A percentile compares a stretch with the other conserved stretches of the same genome.
These are phyloP conservation scores for Limonius californicus DNA, from an alignment of 1,140 invertebrate species.

Conservation along the genomic window DNA sequence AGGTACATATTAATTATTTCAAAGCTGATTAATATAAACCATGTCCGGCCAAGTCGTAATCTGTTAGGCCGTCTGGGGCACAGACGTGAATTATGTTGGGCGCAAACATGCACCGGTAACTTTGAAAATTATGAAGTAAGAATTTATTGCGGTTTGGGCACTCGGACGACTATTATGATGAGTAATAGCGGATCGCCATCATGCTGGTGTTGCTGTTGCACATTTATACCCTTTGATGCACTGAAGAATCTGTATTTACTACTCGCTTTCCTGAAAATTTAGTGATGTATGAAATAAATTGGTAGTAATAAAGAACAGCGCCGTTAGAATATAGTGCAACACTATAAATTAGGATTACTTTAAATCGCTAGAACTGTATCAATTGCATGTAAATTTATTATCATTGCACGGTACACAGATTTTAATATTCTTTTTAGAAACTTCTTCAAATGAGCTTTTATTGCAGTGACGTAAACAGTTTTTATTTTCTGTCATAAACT, in stretches of 20 bases:
- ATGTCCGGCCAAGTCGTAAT: not conserved
- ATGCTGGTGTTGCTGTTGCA: not conserved
- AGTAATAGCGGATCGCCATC: not conserved
- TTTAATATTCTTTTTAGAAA: too few relatives aligned
- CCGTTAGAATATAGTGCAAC: too few relatives aligned
- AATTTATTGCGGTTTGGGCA: not conserved
- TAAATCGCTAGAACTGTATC: too few relatives aligned
- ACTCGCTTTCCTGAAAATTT: too few relatives aligned
- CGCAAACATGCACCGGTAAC: not conserved
- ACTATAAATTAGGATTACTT: too few relatives aligned
- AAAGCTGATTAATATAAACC: conserved; percentile 2
- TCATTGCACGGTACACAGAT: too few relatives aligned
- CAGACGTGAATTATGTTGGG: not conserved
- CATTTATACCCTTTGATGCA: not conserved
- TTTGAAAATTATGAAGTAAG: conserved; percentile 13
- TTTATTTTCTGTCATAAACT: too few relatives aligned
- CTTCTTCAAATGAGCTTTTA: too few relatives aligned
- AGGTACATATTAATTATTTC: not conserved
- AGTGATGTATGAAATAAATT: too few relatives aligned
- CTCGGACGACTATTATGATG: not conserved
- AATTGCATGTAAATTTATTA: too few relatives aligned
- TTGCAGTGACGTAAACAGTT: too few relatives aligned
- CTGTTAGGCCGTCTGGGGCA: not conserved
- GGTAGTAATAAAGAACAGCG: too few relatives aligned
- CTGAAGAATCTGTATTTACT: not conserved